These are phyloP conservation scores for Mantis religiosa DNA, from an alignment of 2,888 invertebrate genomes.

Conservation along the genomic window DNA sequence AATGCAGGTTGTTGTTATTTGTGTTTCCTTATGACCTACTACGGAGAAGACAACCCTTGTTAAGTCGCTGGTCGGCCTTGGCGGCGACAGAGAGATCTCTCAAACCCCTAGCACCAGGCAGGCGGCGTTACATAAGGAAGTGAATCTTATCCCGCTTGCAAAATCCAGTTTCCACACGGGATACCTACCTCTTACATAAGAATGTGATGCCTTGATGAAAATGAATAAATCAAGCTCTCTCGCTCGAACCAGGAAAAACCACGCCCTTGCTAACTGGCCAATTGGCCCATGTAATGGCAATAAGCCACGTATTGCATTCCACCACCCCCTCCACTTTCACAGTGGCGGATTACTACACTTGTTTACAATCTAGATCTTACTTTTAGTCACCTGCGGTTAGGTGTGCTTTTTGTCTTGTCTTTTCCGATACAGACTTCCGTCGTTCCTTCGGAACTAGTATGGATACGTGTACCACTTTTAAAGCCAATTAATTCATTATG, in stretches of 20 bases:
- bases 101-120: neutral
- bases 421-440: no score
- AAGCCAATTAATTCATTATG: no score
- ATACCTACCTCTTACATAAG: neutral
- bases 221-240: neutral
- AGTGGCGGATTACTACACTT: neutral
- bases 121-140: neutral
- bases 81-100: no score
- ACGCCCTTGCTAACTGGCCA: constrained; percentile 11
- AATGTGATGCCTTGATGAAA: neutral
- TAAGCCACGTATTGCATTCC: neutral
- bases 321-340: neutral
- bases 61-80: no score
- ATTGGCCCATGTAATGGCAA: neutral
- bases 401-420: no score
- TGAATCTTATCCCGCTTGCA: neutral
- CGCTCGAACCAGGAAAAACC: neutral
- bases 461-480: no score
- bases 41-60: no score
- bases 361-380: no score
- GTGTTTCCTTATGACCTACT: no score
- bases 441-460: no score
- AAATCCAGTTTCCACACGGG: neutral
- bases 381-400: no score
- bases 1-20: no score